Conservation (phyloP, 2,797 vertebrate species). For the Anguilla anguilla region DNA sequence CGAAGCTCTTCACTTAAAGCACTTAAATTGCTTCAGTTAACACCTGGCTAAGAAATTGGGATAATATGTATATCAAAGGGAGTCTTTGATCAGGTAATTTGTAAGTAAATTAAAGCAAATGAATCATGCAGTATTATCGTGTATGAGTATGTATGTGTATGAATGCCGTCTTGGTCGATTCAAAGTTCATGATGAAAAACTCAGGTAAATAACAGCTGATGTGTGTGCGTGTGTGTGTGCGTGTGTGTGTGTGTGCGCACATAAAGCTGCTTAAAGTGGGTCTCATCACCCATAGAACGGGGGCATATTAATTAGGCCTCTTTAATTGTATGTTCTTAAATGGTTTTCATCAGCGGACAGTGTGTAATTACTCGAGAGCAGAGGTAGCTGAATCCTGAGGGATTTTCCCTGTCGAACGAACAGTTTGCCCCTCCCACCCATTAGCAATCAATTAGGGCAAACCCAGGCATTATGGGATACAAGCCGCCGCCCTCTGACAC, state of each 20-base stretch:
- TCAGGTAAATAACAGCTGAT: too few relatives aligned
- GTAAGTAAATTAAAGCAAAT: background rate
- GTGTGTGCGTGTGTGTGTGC: too few relatives aligned
- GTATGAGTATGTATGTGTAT: background rate
- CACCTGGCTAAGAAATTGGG: background rate
- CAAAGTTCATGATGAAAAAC: background rate
- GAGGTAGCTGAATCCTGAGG: background rate
- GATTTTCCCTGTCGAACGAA: background rate
- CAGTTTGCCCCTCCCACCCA: background rate
- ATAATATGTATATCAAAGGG: background rate
- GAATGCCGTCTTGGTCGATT: background rate
- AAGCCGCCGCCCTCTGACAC: background rate
- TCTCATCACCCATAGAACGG: background rate
- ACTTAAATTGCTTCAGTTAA: background rate
- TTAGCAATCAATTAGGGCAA: background rate
- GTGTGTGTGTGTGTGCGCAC: background rate
- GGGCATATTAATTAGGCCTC: constrained; percentile 6
- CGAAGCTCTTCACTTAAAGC: background rate
- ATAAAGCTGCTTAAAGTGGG: background rate
- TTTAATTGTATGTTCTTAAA: background rate
- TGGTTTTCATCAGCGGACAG: background rate
- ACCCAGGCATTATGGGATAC: background rate
- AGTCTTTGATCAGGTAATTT: background rate
- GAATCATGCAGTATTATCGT: background rate
- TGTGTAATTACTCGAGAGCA: background rate